Evolutionary conservation across 30 jellyfish, hydroid and myxozoan genomes (phyloP), one percentile per base, ranked within the genome.

Genomic region (Clytia hemisphaerica): DNA sequence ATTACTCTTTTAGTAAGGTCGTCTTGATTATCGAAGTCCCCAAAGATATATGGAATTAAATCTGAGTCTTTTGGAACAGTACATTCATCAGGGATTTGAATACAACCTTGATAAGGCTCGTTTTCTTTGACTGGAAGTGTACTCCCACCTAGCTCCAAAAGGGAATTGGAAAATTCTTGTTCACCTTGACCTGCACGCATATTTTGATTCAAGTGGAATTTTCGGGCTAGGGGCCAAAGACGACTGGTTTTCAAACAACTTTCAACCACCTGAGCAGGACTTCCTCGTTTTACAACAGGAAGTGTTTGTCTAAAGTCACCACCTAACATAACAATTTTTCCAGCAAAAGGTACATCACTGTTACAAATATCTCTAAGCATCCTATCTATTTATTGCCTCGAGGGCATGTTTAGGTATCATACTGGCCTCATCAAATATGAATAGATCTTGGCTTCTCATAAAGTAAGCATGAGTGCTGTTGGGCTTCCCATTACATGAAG

Each of bases 361-460:
- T n/a, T n/a, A n/a, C n/a, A n/a, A n/a, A n/a, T n/a, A n/a, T n/a
- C n/a, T n/a, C n/a, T n/a, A n/a, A n/a, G n/a, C n/a, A n/a, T n/a
- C n/a, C n/a, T n/a, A n/a, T n/a, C n/a, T n/a, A n/a, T n/a, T n/a
- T n/a, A 63, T 71, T 4, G 30, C 31, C 6, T 35, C 14, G 16
- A 63, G 58, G 15, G 77, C 77, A 9, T 6, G 4, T 63, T 70
- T 71, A 4, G 77, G 65, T 10, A 26, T 46, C 50, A 42, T 44
- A 4, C 76, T 40, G 4, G 80, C 80, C 31, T 67, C 80, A 26
- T 67, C 80, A 76, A 76, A 67, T 12, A 67, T 45, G n/a, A n/a
- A n/a, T n/a, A n/a, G n/a, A n/a, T n/a, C n/a, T n/a, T n/a, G n/a
- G n/a, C n/a, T n/a, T n/a, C n/a, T n/a, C n/a, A n/a, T n/a, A n/a